Percentiles rank a stretch among this genome's conserved stretches.
Conservation (phyloP, 2,888 invertebrate genomes). For the Chironomus tentans region DNA sequence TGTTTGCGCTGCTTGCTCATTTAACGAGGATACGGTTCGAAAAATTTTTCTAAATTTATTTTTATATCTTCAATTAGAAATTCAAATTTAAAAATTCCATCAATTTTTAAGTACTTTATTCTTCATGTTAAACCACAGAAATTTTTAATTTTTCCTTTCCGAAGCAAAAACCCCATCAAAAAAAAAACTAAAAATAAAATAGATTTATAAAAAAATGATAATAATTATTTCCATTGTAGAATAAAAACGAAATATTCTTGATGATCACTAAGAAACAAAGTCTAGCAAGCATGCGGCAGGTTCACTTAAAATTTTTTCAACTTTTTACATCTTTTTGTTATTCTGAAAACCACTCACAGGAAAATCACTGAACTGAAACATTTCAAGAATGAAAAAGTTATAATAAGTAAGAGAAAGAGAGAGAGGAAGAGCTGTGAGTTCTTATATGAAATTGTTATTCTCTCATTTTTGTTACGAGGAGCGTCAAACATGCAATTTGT, state of each 20-base stretch:
- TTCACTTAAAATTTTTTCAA: not conserved
- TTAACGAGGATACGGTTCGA: not conserved
- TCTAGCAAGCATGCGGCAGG: not conserved
- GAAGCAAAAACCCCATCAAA: not conserved
- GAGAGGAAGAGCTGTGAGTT: not conserved
- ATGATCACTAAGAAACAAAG: too few species aligned
- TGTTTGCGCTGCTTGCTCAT: not conserved
- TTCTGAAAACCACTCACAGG: not conserved
- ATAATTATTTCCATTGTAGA: too few species aligned
- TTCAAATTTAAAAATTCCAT: not conserved
- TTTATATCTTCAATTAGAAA: not conserved
- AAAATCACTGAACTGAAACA: constrained; percentile 19
- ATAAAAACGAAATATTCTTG: too few species aligned
- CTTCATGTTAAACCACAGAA: not conserved
- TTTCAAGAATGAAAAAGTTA: not conserved
- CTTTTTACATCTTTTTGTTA: not conserved
- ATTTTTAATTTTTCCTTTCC: not conserved
- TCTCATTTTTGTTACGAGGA: not conserved
- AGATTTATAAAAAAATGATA: too few species aligned
- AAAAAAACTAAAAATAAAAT: too few species aligned
- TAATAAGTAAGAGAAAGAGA: not conserved
- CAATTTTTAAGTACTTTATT: not conserved
- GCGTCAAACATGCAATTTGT: not conserved
- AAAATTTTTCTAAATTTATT: not conserved
- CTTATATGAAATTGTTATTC: not conserved